Base-by-base conservation (phyloP, 2,113 vertebrate genomes). In the Caracal caracal region DNA sequence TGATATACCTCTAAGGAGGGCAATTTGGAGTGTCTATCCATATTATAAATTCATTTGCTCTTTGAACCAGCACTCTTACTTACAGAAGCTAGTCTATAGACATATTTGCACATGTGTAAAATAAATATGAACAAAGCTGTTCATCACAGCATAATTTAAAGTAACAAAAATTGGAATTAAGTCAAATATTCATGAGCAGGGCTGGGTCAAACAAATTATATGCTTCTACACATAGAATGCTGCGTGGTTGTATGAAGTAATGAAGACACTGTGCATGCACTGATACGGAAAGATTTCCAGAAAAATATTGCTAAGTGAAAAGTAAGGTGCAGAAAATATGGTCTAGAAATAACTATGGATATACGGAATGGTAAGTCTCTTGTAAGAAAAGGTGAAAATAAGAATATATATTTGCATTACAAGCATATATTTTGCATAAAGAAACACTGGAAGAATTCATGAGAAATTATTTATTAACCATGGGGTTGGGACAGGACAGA, bases 71-170 rank as follows among this genome's bases (percentile, higher is more conserved):
- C 37, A 56, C 65, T 53, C 24, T 88, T 92, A 92, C 24, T 88
- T 92, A 92, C 8, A 84, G 53, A 30, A 89, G 89, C 65, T 89
- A 95, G 47, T 65, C 53, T 89, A 26, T 10, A 89, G 63, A 47
- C 56, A 71, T 70, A 92, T 10, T 19, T 87, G 68, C 15, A n/a
- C 5, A 10, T 61, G 33, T 53, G 56, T 59, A 79, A 89, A 71
- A 47, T 83, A 19, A 84, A 89, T 71, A 70, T 20, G 24, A 37
- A 73, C 13, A 47, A 56, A 51, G 43, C 81, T 61, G 65, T 47
- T 65, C 30, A 56, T 4, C 43, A 7, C 16, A 65, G 12, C 5
- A 47, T 37, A 89, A 15, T 9, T 1, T 56, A 79, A 79, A 95
- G 75, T 68, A 59, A 90, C 16, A 82, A 87, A 91, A 82, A 35